Evolutionary conservation across 2,113 vertebrate species (phyloP), one percentile per base, ranked within the genome.

Genomic region (Tursiops truncatus): DNA sequence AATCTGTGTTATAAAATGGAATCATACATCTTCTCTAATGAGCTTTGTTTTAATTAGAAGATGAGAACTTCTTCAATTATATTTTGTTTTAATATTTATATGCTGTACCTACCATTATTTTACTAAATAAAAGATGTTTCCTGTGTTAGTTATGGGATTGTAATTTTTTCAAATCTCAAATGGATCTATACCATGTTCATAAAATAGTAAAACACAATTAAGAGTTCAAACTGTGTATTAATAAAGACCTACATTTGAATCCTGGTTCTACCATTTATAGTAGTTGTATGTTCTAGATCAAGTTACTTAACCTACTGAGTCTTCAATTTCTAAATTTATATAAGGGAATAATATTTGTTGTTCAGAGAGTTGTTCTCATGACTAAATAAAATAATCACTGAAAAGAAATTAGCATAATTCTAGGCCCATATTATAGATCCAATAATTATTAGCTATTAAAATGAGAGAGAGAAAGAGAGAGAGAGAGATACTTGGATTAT

Each of bases 51-150:
- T 94, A 74, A 86, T 92, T 79, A 92, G n/a, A 70, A 82, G 31
- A 56, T 87, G 47, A 92, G 31, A 68, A 31, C 8, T 9, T 96
- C 36, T 38, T 53, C 13, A 81, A 5, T 91, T 89, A 50, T 77
- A 90, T 63, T 65, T 85, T 89, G 38, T 91, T 81, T 92, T 65
- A 86, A 3, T 65, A 76, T 88, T 63, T 94, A 56, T 84, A 50
- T 38, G 3, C 11, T 76, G 2, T 84, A 41, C 21, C 50, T 56
- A 62, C 50, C 38, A 84, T 70, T 28, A 41, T 50, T 31, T 85
- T 91, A 67, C 85, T 89, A 38, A 94, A 71, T 74, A 88, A 63
- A 96, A 86, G 20, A 71, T 89, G 56, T 83, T 95, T 85, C 26
- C 70, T 47, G 3, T 77, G 25, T 89, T 85, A 89, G 62, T 77